Evolutionary conservation across 2,113 vertebrate species (phyloP).

Genomic region (Grallaria varia): DNA sequence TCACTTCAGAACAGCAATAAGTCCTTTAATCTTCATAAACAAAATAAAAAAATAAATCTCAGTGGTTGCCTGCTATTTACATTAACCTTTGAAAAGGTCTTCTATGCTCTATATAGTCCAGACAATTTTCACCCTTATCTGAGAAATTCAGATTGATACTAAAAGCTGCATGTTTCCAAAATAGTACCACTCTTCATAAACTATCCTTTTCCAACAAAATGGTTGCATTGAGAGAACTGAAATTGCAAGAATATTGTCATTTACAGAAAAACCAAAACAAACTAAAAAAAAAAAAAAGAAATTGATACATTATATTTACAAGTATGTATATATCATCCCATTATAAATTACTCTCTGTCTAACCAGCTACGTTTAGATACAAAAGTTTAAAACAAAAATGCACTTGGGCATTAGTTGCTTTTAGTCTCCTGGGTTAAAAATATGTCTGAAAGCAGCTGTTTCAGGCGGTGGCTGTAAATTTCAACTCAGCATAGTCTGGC

Average conservation of each 20-base stretch:
- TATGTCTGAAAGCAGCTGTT: not conserved
- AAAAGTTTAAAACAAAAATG: not conserved
- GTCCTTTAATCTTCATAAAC: slow-evolving; percentile 28
- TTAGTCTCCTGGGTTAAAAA: not conserved
- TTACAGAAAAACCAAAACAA: not conserved
- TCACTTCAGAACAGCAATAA: not conserved
- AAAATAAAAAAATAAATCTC: not conserved
- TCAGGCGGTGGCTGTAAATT: not conserved
- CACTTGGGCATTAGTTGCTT: not conserved
- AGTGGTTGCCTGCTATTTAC: not conserved
- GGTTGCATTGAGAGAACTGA: not conserved
- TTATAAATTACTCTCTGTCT: not conserved
- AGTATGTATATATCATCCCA: not conserved
- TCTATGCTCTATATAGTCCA: not conserved
- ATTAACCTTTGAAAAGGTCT: slow-evolving; percentile 28
- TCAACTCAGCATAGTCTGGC: not conserved
- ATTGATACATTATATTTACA: not conserved
- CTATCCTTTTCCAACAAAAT: not conserved
- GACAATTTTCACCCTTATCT: not conserved
- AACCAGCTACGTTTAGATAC: not conserved
- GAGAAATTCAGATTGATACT: slow-evolving; percentile 24
- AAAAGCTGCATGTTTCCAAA: slow-evolving; percentile 32
- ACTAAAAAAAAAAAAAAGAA: not conserved
- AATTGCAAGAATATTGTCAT: not conserved
- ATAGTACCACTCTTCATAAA: not conserved